phyloP scores from a whole-genome alignment of 2,797 vertebrate genomes.

The Mallotus villosus region DNA sequence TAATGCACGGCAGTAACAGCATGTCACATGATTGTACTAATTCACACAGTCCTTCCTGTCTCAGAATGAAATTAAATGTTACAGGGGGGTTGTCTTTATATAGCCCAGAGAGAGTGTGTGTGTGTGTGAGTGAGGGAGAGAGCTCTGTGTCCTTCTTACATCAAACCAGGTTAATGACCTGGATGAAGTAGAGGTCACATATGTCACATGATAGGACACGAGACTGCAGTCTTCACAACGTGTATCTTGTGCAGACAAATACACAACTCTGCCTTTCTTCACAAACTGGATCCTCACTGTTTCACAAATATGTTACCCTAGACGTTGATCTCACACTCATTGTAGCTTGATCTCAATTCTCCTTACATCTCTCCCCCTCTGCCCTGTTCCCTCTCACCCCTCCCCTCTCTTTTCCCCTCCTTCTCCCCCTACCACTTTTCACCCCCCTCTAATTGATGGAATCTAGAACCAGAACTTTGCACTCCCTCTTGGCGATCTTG shows the following conservation, averaged over 20 bases:
- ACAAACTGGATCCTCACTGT: too few relatives aligned
- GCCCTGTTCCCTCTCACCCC: neutral
- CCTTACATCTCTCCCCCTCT: neutral
- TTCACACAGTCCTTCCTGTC: too few relatives aligned
- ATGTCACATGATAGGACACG: neutral
- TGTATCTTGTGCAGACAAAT: neutral
- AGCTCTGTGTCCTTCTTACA: neutral
- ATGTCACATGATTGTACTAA: too few relatives aligned
- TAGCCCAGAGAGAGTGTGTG: neutral
- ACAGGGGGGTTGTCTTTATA: neutral
- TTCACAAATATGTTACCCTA: too few relatives aligned
- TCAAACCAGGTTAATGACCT: neutral
- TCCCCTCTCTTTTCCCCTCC: neutral
- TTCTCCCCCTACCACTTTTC: neutral
- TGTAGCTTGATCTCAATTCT: neutral
- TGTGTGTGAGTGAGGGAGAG: too few relatives aligned
- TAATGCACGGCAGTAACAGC: too few relatives aligned
- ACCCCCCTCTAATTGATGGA: slow-evolving; percentile 53
- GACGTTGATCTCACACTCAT: neutral
- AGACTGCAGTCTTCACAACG: neutral
- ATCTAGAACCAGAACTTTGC: slow-evolving; percentile 82
- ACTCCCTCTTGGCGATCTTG: slow-evolving; percentile 86
- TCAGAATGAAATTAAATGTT: too few relatives aligned
- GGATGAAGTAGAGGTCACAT: neutral
- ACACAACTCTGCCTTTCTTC: neutral